These are phyloP conservation scores for Anolis sagrei DNA, from an alignment of 2,113 vertebrate species.

Conservation along the genomic window DNA sequence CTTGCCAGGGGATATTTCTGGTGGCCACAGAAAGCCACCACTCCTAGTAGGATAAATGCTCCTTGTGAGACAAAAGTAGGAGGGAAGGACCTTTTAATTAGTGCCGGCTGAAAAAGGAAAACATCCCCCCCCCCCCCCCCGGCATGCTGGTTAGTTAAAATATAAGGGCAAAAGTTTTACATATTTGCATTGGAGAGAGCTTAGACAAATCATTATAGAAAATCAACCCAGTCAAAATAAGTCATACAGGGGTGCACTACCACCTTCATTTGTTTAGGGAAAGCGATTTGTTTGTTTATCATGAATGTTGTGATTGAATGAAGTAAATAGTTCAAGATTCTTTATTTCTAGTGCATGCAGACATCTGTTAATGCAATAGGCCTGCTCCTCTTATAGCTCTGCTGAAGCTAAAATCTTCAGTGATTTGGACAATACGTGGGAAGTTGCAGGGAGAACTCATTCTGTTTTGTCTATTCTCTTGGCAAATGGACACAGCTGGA, in stretches of 20 bases:
- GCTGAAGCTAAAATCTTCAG: background rate
- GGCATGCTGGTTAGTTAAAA: constrained; percentile 65
- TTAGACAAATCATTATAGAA: constrained; percentile 56
- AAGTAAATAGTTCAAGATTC: background rate
- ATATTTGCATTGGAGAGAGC: constrained; percentile 59
- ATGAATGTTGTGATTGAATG: background rate
- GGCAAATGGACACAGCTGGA: background rate
- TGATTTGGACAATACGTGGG: background rate
- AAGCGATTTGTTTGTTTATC: constrained; percentile 52
- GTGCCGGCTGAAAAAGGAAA: constrained; percentile 60
- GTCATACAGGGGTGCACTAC: constrained; percentile 30
- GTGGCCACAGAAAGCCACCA: constrained; percentile 41
- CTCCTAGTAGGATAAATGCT: constrained; percentile 26
- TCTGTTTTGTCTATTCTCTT: background rate
- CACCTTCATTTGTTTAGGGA: constrained; percentile 30
- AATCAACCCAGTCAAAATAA: constrained; percentile 29
- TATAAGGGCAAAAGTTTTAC: constrained; percentile 50
- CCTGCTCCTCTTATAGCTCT: background rate
- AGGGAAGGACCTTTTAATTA: constrained; percentile 54
- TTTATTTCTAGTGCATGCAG: constrained; percentile 16
- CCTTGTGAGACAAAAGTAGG: constrained; percentile 14
- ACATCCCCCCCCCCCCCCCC: constrained; percentile 64
- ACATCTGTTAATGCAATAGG: background rate
- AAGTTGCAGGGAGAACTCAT: background rate
- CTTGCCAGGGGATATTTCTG: constrained; percentile 11